Conservation (phyloP, 2,888 invertebrate genomes). For the Sipha maydis region DNA sequence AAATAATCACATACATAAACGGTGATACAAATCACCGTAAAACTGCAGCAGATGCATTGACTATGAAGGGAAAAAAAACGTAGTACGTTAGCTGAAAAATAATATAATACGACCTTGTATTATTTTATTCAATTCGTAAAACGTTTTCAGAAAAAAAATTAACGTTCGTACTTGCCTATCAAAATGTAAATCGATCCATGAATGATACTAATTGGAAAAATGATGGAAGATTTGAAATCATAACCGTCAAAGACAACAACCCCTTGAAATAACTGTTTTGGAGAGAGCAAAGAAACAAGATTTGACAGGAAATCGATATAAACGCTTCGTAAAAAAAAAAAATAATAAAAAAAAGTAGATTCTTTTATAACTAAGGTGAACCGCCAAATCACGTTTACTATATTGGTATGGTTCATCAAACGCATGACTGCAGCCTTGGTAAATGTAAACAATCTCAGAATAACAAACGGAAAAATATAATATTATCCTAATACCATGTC, state of each 20-base stretch:
- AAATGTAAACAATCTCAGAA: neutral
- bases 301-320: constrained; percentile 22
- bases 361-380: constrained; percentile 6
- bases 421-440: neutral
- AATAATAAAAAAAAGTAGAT: neutral
- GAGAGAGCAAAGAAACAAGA: neutral
- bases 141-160: constrained; percentile 19
- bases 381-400: constrained; percentile 30
- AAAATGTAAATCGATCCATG: constrained; percentile 36
- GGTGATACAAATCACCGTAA: neutral
- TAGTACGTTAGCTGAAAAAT: neutral
- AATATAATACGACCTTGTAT: constrained; percentile 36
- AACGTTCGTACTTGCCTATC: neutral
- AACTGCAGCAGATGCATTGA: neutral
- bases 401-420: constrained; percentile 4
- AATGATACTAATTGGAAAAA: constrained; percentile 25
- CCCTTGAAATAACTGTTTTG: constrained; percentile 18
- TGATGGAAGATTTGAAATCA: neutral
- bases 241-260: neutral
- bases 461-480: neutral
- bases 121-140: constrained; percentile 21
- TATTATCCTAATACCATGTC: constrained; percentile 9
- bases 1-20: neutral
- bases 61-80: neutral
- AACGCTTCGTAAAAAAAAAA: neutral